phyloP scores from a whole-genome alignment of 1,140 invertebrate genomes.

The Melitaea cinxia region DNA sequence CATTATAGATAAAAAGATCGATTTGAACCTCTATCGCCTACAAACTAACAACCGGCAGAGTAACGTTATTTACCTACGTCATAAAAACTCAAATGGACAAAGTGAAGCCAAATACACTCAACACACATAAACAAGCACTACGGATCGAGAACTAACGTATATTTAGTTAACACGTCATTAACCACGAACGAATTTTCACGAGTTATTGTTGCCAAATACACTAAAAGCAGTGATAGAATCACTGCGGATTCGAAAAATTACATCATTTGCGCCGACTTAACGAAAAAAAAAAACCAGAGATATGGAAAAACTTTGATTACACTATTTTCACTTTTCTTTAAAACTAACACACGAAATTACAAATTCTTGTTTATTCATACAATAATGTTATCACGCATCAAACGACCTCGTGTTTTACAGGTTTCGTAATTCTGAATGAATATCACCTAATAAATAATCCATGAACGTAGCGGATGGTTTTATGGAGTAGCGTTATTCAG shows the following conservation, averaged over 20 bases:
- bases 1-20: neutral
- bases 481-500: no score
- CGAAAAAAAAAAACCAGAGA: no score
- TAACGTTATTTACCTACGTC: neutral
- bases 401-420: no score
- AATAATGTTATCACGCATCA: no score
- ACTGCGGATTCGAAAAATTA: neutral
- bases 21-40: neutral
- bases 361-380: no score
- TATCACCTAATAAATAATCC: no score
- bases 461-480: no score
- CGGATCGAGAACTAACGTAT: conserved; percentile 15
- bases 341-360: no score
- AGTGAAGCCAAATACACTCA: conserved; percentile 17
- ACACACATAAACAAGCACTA: conserved; percentile 19
- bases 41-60: neutral
- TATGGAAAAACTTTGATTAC: no score
- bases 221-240: conserved; percentile 16
- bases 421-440: no score
- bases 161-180: conserved; percentile 28
- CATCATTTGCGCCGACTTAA: no score
- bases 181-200: conserved; percentile 1
- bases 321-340: no score
- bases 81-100: conserved; percentile 9
- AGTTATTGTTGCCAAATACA: conserved; percentile 26